Base-by-base conservation (phyloP, 1,140 invertebrate genomes). In the Rhagoletis pomonella region DNA sequence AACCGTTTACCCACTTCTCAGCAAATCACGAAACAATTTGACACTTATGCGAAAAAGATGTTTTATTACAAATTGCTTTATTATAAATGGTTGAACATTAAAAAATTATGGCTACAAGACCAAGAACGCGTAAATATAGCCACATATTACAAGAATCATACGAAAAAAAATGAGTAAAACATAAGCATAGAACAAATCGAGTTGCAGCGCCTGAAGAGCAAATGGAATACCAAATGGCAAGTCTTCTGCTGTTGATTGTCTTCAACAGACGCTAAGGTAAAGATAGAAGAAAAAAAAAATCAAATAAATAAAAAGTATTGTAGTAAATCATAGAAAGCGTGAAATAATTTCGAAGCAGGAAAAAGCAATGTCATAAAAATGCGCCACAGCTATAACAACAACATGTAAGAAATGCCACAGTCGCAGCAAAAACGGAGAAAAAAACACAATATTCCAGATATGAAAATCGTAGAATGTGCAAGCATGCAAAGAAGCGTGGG, bases 301-400 rank as follows among this genome's bases (percentile, higher is more conserved):
- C 5, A 55, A 81, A 81, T 81, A 81, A 81, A 81, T 81, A 81
- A 81, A 55, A 81, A 39, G n/a, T 81, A 58, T 81, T 81, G 73
- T 81, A 47, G 73, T 81, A 81, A 81, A 81, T 81, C 73, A 81
- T 81, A 55, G 14, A 9, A 55, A 81, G 73, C 44, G 50, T 81
- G 73, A 50, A 81, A 81, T 81, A 81, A 81, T 81, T 81, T 81
- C 73, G 47, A 55, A 81, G 19, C 47, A 55, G 47, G 42, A 47
- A n/a, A 42, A 73, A 73, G 67, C 67, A 47, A 73, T 73, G 67
- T 42, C 67, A 73, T 73, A 42, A 47, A 73, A 73, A 47, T 73
- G 44, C 42, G 67, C 67, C n/a, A n/a, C n/a, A n/a, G n/a, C n/a
- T n/a, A n/a, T n/a, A 73, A 17, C 67, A 73, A 47, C 67, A 73